Base-by-base conservation (phyloP, 2,888 invertebrate species). In the Eupithecia pulchellata region DNA sequence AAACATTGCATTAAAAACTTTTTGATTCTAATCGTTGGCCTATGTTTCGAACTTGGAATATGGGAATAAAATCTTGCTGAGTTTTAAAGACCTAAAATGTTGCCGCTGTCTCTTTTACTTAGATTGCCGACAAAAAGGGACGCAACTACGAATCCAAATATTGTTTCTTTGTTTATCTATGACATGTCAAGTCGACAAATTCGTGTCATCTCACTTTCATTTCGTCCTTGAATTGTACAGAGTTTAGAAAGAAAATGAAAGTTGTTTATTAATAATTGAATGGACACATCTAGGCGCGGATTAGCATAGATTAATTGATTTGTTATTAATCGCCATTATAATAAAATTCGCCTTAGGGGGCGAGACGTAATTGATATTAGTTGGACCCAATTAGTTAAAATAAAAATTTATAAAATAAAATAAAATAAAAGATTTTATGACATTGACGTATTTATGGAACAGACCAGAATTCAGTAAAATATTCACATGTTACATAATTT, bases 161-260 rank as follows among this genome's bases (percentile, higher is more conserved):
- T 32, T 9, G 34, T 36, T 13, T 25, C 20, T 20, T n/a, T 34
- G 1, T 29, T 9, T 82, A 87, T 85, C 85, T 86, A 80, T 89
- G 90, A 83, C 86, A 78, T 89, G 90, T 84, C 86, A 78, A 77
- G 80, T 84, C 64, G 89, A n/a, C 84, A 82, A 87, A 88, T 86
- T 85, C 84, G 81, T 79, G 78, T 81, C 79, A 79, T 83, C 87
- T 88, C 88, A 81, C 89, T 86, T 86, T 89, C 85, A 79, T 83
- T 88, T 86, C 84, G 86, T 88, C 87, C 85, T 90, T 87, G 85
- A 61, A 61, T 61, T 82, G 69, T 67, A 69, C 64, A 62, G 34
- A 81, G 82, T 78, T 61, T 79, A 81, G 86, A 82, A 89, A 87
- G 89, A 91, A 90, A 91, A 88, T 79, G 89, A 89, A 89, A 88